phyloP scores from a whole-genome alignment of 2,888 invertebrate genomes.

The Philonicus albiceps region DNA sequence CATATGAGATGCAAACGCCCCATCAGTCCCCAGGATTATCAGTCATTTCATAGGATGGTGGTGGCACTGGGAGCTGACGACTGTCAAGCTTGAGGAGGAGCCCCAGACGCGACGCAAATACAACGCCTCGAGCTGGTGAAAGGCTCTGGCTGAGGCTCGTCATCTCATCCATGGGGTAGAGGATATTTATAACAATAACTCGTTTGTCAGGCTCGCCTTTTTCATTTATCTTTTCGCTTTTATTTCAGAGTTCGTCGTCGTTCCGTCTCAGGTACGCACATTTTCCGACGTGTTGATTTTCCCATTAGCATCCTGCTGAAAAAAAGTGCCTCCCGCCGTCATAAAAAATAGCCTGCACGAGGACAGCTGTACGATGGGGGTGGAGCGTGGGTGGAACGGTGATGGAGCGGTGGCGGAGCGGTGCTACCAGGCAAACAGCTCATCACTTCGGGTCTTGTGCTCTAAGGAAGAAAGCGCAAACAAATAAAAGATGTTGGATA shows the following conservation, averaged over 20 bases:
- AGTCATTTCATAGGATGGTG: neutral
- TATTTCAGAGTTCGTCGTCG: slow-evolving; percentile 2
- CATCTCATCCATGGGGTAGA: neutral
- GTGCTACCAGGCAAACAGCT: slow-evolving; percentile 23
- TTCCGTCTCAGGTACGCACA: slow-evolving; percentile 41
- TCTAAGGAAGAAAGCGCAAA: neutral
- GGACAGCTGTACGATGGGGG: neutral
- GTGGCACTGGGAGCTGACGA: neutral
- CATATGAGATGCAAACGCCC: neutral
- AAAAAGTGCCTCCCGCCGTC: neutral
- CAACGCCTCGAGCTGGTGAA: neutral
- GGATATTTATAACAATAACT: slow-evolving; percentile 41
- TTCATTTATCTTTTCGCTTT: slow-evolving; percentile 34
- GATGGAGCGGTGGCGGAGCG: neutral
- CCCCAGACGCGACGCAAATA: neutral
- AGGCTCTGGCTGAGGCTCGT: neutral
- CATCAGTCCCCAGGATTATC: neutral
- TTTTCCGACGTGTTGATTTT: slow-evolving; percentile 47
- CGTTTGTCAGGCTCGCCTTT: slow-evolving; percentile 28
- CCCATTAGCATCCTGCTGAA: slow-evolving; percentile 42
- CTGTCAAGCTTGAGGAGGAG: neutral
- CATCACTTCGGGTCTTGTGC: slow-evolving; percentile 18
- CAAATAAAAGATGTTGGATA: neutral
- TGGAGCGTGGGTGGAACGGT: neutral
- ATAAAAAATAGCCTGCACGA: slow-evolving; percentile 31